phyloP scores from a whole-genome alignment of 2,113 vertebrate genomes.

The Calyptomena viridis region DNA sequence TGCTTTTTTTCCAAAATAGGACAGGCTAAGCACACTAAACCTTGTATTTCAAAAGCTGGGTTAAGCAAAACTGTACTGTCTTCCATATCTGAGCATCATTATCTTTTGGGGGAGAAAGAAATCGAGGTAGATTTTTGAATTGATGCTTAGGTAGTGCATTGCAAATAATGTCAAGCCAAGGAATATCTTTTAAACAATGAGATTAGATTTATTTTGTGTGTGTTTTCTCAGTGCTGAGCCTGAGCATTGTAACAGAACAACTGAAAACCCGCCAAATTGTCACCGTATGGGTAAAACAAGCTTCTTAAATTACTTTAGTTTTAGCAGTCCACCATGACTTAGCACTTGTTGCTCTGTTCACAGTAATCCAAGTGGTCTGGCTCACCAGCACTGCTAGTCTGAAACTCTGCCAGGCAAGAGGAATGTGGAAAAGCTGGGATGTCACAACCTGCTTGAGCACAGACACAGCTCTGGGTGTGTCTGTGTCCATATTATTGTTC shows the following conservation, averaged over 20 bases:
- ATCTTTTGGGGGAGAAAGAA: not conserved
- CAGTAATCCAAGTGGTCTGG: not conserved
- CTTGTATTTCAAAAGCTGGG: not conserved
- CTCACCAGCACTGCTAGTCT: not conserved
- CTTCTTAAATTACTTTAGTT: not conserved
- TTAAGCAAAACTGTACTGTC: not conserved
- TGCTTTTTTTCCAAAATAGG: not conserved
- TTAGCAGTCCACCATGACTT: not conserved
- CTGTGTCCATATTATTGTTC: not conserved
- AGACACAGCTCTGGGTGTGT: not conserved
- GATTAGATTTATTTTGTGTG: not conserved
- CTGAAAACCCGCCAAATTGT: rapidly evolving
- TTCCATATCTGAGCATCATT: not conserved
- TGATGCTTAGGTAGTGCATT: not conserved
- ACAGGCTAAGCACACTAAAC: not conserved
- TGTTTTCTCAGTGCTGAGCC: not conserved
- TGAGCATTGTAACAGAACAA: not conserved
- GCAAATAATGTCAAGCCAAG: not conserved
- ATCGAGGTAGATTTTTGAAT: not conserved
- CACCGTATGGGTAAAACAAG: not conserved
- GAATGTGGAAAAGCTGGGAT: not conserved
- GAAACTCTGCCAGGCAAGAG: not conserved
- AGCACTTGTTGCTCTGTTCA: not conserved
- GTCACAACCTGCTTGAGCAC: not conserved
- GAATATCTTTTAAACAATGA: not conserved